Evolutionary conservation across 1,140 invertebrate genomes (phyloP).

Genomic region (Drosophila truncata): DNA sequence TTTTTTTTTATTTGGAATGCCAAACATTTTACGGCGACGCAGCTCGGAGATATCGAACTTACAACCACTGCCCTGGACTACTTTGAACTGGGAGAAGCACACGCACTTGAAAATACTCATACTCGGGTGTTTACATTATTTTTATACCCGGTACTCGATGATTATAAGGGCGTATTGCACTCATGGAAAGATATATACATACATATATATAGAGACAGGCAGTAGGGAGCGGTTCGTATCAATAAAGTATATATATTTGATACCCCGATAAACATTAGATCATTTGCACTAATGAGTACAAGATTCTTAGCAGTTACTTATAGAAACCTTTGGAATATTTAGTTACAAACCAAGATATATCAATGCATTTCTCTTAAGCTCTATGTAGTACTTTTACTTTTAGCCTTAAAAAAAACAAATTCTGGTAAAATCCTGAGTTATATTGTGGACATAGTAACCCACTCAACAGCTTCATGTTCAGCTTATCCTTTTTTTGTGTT

Average conservation of each 20-base stretch:
- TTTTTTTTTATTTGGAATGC: conserved; percentile 57
- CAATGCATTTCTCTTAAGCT: background rate
- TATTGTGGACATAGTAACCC: background rate
- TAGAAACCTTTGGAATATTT: too few relatives aligned
- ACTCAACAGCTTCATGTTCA: background rate
- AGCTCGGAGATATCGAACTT: background rate
- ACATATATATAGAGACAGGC: background rate
- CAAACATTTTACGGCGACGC: conserved; percentile 51
- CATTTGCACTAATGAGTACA: background rate
- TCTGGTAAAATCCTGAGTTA: too few relatives aligned
- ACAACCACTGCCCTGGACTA: background rate
- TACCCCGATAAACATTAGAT: background rate
- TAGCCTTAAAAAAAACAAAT: background rate
- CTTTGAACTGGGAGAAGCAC: conserved; percentile 25
- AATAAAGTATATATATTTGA: background rate
- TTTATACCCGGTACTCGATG: conserved; percentile 2
- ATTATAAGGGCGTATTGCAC: conserved; percentile 1
- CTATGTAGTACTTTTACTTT: background rate
- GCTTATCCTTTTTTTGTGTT: background rate
- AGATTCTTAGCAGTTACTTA: too few relatives aligned
- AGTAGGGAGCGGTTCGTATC: conserved; percentile 3
- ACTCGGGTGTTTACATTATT: conserved; percentile 8
- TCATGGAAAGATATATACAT: background rate
- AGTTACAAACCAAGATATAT: background rate
- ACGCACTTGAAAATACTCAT: conserved; percentile 21